These are phyloP conservation scores for Neosilurus hyrtlii DNA, from an alignment of 2,797 vertebrate species.

Conservation along the genomic window DNA sequence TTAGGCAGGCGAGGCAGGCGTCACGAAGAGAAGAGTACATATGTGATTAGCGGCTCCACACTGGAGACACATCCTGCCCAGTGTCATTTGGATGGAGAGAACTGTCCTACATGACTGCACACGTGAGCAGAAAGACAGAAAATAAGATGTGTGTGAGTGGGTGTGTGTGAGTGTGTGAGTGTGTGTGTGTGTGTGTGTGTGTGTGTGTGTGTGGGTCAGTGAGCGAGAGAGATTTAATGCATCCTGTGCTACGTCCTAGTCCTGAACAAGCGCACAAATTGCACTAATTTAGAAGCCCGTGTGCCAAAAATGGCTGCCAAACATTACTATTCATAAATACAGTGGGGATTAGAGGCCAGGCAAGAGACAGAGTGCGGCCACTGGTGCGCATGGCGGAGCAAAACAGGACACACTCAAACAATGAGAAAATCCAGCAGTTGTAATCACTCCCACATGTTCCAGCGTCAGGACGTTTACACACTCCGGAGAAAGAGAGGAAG, in stretches of 20 bases:
- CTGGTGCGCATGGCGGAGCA: conserved; percentile 44
- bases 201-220: too few species aligned
- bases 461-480: conserved; percentile 52
- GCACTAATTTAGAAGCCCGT: conserved; percentile 61
- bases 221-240: conserved; percentile 16
- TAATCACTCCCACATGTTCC: conserved; percentile 75
- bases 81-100: conserved; percentile 32
- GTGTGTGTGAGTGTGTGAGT: too few species aligned
- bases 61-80: conserved; percentile 8
- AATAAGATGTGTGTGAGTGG: not conserved
- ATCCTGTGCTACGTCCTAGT: conserved; percentile 37
- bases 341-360: conserved; percentile 33
- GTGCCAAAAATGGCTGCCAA: conserved; percentile 65
- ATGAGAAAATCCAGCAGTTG: conserved; percentile 65
- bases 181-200: not conserved
- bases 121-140: not conserved
- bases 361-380: conserved; percentile 21
- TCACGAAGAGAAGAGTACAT: conserved; percentile 31
- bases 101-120: conserved; percentile 25
- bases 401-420: conserved; percentile 69
- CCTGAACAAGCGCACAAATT: conserved; percentile 62
- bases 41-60: conserved; percentile 28
- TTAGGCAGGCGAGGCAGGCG: conserved; percentile 39
- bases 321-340: conserved; percentile 40
- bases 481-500: conserved; percentile 24